Base-by-base conservation (phyloP, 2,888 invertebrate genomes). In the Diarsia dahlii region DNA sequence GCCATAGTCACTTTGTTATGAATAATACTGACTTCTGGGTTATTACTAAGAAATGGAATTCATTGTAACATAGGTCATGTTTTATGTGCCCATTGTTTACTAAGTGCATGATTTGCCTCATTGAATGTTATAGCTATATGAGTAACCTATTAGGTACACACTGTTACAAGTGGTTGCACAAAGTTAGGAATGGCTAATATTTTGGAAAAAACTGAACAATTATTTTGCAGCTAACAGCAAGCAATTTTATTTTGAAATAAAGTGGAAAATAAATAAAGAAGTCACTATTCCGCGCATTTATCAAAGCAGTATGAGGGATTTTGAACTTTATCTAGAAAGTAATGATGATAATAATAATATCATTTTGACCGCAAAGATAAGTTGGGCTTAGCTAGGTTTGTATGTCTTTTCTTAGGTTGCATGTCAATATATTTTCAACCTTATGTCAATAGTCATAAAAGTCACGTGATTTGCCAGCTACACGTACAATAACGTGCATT, bases 21-120 rank as follows among this genome's bases (percentile, higher is more conserved):
- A 79, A 84, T 83, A 79, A 72, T 20, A 71, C 83, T 60, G 73
- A 86, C 85, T 73, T 68, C 72, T 72, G 48, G 23, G 39, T 46
- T 48, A 62, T 45, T 73, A 52, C 0, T 9, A n/a, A 48, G 45
- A n/a, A 68, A 71, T 28, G 4, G 56, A 66, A 62, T 39, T 54
- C 20, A 73, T 52, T 79, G 18, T 39, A 39, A 8, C 39, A 39
- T 39, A 34, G 20, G 46, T 46, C 60, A 52, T 28, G n/a, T 60
- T 13, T 8, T 45, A 46, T 28, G 20, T 48, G 58, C 46, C 20
- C 15, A 48, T 28, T 73, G n/a, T 73, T 39, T 46, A 54, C 18
- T 34, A 39, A 10, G 8, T 45, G 4, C n/a, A 58, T 60, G 28
- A 48, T 54, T 62, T 62, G 8, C 62, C 18, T 63, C 62, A 62